Base-by-base conservation (phyloP, 37 sponge, comb jelly and placozoan genomes). In the Spongilla lacustris region DNA sequence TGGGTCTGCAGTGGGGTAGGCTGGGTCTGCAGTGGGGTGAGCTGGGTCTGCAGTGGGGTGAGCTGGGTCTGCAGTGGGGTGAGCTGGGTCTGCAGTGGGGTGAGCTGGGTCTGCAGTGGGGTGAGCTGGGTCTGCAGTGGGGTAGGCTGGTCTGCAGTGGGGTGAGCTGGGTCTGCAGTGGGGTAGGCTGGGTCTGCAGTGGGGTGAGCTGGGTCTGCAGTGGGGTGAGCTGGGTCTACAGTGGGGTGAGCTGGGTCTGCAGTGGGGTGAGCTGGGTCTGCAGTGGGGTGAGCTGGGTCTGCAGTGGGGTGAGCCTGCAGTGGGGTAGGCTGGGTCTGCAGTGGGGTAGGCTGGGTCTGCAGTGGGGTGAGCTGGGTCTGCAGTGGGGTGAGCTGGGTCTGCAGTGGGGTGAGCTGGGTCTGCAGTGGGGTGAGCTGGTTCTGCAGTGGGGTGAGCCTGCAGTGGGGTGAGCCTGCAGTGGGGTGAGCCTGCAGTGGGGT, bases 391-490 rank as follows among this genome's bases (percentile, higher is more conserved):
- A n/a, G 31, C 80, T 8, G 86, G 86, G 26, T 23, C 86, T 11
- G 49, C 69, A 66, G 73, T 79, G 21, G 58, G 58, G n/a, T n/a
- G n/a, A n/a, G 31, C 80, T 8, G 86, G 86, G 26, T 23, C 86
- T 11, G 49, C 69, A 66, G 73, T 79, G 21, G 58, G 58, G n/a
- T n/a, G n/a, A n/a, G 31, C 80, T 8, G 86, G 86, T 25, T 23
- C 86, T 11, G 49, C 69, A 66, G 73, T 79, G 21, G 58, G 58
- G n/a, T 8, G 86, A 80, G 26, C 2, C 86, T 11, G 49, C 69
- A 66, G 73, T 79, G 21, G 58, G 58, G n/a, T 8, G 86, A 80
- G 26, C 2, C 86, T 11, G 49, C 69, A 66, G 73, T 79, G 21
- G 58, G 58, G n/a, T 8, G 86, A 80, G 26, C 2, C 86, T 11